A percentile compares a stretch with the other conserved stretches of the same genome.
Evolutionary conservation across 1,140 invertebrate genomes (phyloP).

Genomic region (Uloborus diversus): DNA sequence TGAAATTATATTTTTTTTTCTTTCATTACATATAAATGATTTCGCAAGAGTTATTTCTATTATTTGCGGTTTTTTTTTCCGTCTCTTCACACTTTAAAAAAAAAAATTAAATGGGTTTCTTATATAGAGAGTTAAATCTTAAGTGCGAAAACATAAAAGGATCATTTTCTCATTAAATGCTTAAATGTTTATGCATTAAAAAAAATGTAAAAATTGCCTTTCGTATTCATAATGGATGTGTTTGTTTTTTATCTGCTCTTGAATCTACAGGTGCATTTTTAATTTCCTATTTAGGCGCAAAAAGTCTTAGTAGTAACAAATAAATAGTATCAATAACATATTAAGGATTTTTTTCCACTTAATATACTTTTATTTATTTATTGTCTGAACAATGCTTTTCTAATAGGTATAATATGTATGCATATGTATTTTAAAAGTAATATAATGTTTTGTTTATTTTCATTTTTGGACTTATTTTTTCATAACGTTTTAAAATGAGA

Average conservation of each 20-base stretch:
- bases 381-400: too few relatives aligned
- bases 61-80: constrained; percentile 24
- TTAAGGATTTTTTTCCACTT: too few relatives aligned
- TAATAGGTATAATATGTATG: too few relatives aligned
- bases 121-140: neutral
- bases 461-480: too few relatives aligned
- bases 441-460: too few relatives aligned
- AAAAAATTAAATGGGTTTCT: constrained; percentile 42
- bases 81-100: constrained; percentile 1
- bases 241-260: neutral
- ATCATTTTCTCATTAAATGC: constrained; percentile 47
- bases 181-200: constrained; percentile 20
- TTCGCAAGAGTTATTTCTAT: constrained; percentile 45
- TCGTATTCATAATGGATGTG: too few relatives aligned
- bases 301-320: too few relatives aligned
- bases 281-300: neutral
- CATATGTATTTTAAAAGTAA: too few relatives aligned
- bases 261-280: neutral
- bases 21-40: constrained; percentile 49
- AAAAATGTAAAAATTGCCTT: neutral
- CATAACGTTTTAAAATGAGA: too few relatives aligned
- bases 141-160: constrained; percentile 34
- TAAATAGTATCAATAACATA: too few relatives aligned
- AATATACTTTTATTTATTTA: too few relatives aligned
- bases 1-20: constrained; percentile 13